Evolutionary conservation across 2,797 vertebrate genomes (phyloP), one percentile per base, ranked within the genome.

Genomic region (Enteromius unitaeniatus): DNA sequence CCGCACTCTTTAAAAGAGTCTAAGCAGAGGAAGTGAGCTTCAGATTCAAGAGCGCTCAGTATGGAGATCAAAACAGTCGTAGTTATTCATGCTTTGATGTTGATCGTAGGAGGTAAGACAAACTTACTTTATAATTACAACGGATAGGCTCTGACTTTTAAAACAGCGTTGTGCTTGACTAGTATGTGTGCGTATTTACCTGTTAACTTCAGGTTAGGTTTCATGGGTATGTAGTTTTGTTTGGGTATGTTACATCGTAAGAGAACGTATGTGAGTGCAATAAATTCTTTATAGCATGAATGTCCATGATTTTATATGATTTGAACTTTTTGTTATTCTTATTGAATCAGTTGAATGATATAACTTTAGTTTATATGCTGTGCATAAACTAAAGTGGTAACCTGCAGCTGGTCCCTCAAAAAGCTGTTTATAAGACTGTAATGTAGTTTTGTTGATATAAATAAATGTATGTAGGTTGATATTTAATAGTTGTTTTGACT

Each of bases 81-180:
- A 70, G 83, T 83, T 78, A 64, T 93, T 74, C 72, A 23, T n/a
- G 7, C 92, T 84, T 88, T 93, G 1, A 7, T 91, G 64, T 80
- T 92, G 10, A 88, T 93, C 15, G 31, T 90, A 70, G 88, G 87
- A 7, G 93, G 95, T 95, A 82, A 93, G 93, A 92, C 2, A 21
- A 84, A 86, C n/a, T 34, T 31, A n/a, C 75, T 67, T 67, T 14
- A 51, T 47, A 34, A 31, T 81, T 47, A 60, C 13, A 49, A 62
- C 1, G 19, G 7, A 51, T 23, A 17, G 19, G 78, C 19, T 62
- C 7, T 73, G 34, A 49, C 13, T 81, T 58, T n/a, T n/a, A n/a
- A 15, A 15, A 21, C 17, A 17, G 14, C 1, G 4, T 23, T 81
- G 68, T 80, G 17, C 6, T 3, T 69, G 34, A 19, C 45, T 74